A percentile compares a stretch with the other conserved stretches of the same genome.
phyloP scores from a whole-genome alignment of 2,113 vertebrate species.

The Crotalus horridus region DNA sequence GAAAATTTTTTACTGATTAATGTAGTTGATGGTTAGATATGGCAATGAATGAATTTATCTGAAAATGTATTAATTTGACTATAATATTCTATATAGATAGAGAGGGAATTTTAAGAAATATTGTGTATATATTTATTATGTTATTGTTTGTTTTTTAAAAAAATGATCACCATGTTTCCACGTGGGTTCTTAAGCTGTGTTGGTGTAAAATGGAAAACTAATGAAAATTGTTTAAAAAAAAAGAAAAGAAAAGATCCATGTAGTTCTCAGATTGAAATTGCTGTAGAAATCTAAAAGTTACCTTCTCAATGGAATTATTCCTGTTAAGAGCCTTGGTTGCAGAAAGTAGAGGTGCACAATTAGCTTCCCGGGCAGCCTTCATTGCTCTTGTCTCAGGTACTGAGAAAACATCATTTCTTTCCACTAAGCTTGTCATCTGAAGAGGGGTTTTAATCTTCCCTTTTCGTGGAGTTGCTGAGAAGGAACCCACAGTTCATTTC shows the following conservation, averaged over 20 bases:
- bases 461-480: constrained; percentile 66
- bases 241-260: neutral
- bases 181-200: too few relatives aligned
- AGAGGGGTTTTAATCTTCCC: constrained; percentile 72
- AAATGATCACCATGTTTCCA: too few relatives aligned
- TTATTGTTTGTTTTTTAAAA: too few relatives aligned
- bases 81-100: too few relatives aligned
- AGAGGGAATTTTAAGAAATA: too few relatives aligned
- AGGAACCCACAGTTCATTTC: constrained; percentile 17
- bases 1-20: too few relatives aligned
- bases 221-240: too few relatives aligned
- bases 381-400: constrained; percentile 24
- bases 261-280: neutral
- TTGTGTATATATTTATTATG: too few relatives aligned
- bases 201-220: too few relatives aligned
- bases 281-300: constrained; percentile 23
- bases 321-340: constrained; percentile 35
- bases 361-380: neutral
- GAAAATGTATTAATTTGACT: too few relatives aligned
- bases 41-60: too few relatives aligned
- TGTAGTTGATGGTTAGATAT: too few relatives aligned
- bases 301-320: constrained; percentile 36
- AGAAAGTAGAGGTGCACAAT: constrained; percentile 27
- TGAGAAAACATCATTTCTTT: constrained; percentile 42
- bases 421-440: constrained; percentile 70